Percentiles rank a stretch among this genome's conserved stretches.
These are phyloP conservation scores for Phrynocephalus forsythii DNA, from an alignment of 2,797 vertebrate genomes.

Conservation along the genomic window DNA sequence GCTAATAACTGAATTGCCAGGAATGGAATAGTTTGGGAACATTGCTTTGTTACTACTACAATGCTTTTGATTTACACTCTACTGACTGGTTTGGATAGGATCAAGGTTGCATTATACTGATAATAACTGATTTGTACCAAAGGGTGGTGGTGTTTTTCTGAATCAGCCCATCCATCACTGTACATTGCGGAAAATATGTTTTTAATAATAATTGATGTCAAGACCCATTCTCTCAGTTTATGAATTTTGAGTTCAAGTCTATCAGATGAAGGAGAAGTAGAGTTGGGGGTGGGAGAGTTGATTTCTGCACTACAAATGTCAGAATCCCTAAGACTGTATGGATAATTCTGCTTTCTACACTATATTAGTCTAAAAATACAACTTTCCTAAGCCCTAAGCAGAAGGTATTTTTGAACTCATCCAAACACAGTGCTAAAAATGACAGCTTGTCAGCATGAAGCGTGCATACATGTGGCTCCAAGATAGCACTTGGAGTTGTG, in stretches of 20 bases:
- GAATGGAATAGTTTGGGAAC: too few species aligned
- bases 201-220: background rate
- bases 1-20: background rate
- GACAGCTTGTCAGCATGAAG: constrained; percentile 35
- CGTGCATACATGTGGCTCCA: constrained; percentile 54
- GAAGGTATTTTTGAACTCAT: constrained; percentile 40
- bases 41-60: too few species aligned
- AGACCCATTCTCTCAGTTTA: constrained; percentile 16
- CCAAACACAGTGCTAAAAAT: constrained; percentile 30
- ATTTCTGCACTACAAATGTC: background rate
- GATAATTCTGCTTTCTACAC: background rate
- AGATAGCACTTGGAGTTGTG: constrained; percentile 44
- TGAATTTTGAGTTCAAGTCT: constrained; percentile 21
- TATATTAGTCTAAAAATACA: background rate
- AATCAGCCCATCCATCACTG: constrained; percentile 29
- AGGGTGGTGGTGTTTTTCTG: background rate
- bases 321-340: background rate
- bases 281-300: background rate
- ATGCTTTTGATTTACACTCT: background rate
- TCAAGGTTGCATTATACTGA: background rate
- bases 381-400: background rate
- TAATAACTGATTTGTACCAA: background rate
- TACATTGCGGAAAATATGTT: background rate
- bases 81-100: background rate
- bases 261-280: constrained; percentile 27